Evolutionary conservation across 2,113 vertebrate species (phyloP).

Genomic region (Hyperoodon ampullatus): DNA sequence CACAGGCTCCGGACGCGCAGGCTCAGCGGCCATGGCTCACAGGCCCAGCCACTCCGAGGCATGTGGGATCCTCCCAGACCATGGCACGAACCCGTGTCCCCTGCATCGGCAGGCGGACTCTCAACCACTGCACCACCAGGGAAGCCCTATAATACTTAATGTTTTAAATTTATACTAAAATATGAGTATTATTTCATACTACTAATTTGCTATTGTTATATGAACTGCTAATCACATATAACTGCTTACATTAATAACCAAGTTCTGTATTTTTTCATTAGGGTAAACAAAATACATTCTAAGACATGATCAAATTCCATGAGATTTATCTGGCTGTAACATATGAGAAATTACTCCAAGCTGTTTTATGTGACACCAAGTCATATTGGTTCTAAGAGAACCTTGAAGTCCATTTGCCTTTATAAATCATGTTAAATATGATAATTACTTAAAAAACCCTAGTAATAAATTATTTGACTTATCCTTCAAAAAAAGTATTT

Average conservation of each 20-base stretch:
- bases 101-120: no score
- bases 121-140: no score
- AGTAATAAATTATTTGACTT: neutral
- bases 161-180: slow-evolving; percentile 11
- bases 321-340: neutral
- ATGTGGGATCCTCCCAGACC: no score
- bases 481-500: neutral
- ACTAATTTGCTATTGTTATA: neutral
- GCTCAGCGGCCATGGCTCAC: no score
- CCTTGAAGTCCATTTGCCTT: neutral
- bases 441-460: neutral
- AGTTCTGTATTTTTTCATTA: neutral
- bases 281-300: neutral
- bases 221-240: neutral
- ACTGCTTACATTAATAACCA: neutral
- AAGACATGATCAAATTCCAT: neutral
- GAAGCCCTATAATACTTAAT: neutral
- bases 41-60: no score
- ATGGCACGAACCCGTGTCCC: no score
- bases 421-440: neutral
- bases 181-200: neutral
- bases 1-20: no score
- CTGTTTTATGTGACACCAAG: neutral
- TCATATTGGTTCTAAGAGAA: neutral
- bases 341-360: neutral